Evolutionary conservation across 2,888 invertebrate species (phyloP).

Genomic region (Drosophila setosimentum): DNA sequence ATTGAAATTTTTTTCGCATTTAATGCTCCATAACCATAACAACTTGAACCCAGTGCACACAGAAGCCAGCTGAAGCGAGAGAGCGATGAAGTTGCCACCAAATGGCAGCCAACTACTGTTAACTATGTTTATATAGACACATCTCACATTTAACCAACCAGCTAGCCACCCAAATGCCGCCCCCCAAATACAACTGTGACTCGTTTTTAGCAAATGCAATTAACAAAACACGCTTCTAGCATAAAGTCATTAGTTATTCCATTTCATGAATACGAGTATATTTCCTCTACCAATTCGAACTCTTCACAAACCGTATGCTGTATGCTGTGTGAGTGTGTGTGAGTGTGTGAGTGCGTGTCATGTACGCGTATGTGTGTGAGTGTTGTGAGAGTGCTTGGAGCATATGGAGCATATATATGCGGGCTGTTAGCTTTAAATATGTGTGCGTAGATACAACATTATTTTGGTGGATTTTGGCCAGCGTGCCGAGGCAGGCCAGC

Average conservation of each 20-base stretch:
- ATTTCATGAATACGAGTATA: slow-evolving; percentile 74
- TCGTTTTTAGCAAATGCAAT: slow-evolving; percentile 79
- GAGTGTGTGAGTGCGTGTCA: not conserved
- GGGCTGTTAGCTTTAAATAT: slow-evolving; percentile 34
- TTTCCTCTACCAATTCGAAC: slow-evolving; percentile 65
- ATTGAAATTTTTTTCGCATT: slow-evolving; percentile 66
- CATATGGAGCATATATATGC: slow-evolving; percentile 64
- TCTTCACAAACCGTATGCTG: slow-evolving; percentile 57
- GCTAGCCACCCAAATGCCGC: not conserved
- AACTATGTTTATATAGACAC: slow-evolving; percentile 7
- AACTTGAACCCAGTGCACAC: slow-evolving; percentile 39
- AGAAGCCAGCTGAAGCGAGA: slow-evolving; percentile 7
- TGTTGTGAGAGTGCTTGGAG: slow-evolving; percentile 44
- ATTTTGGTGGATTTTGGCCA: slow-evolving; percentile 71
- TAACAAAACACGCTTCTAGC: slow-evolving; percentile 79
- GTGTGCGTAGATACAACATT: slow-evolving; percentile 58
- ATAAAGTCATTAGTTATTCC: slow-evolving; percentile 80
- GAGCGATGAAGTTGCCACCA: slow-evolving; percentile 31
- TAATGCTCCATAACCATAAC: slow-evolving; percentile 64
- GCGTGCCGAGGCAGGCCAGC: slow-evolving; percentile 27
- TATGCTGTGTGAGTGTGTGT: slow-evolving; percentile 5
- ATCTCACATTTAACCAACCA: slow-evolving; percentile 5
- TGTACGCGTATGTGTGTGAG: slow-evolving; percentile 4
- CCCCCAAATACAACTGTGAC: slow-evolving; percentile 54
- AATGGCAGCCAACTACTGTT: slow-evolving; percentile 1